Percentiles rank a stretch among this genome's conserved stretches.
These are phyloP conservation scores for Lysiphlebus fabarum DNA, from an alignment of 1,140 invertebrate genomes.

Conservation along the genomic window DNA sequence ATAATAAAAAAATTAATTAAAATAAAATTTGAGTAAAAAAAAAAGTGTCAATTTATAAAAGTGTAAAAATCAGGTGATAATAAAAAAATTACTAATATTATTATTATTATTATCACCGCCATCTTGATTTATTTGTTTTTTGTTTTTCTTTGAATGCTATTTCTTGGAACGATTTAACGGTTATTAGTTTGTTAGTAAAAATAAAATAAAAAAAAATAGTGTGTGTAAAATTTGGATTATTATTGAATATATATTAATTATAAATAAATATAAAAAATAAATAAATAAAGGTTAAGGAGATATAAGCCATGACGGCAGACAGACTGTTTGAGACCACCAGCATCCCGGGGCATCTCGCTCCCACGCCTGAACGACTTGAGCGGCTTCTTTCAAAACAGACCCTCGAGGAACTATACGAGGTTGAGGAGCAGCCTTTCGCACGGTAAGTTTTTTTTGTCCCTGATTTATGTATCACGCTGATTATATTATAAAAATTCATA, in stretches of 20 bases:
- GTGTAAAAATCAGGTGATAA: background rate
- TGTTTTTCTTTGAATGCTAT: background rate
- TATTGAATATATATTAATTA: background rate
- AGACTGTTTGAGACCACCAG: conserved; percentile 51
- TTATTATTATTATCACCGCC: too few species aligned
- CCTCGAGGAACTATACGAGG: conserved; percentile 56
- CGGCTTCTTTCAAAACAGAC: conserved; percentile 54
- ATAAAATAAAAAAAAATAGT: too few species aligned
- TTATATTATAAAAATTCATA: too few species aligned
- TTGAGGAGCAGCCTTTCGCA: conserved; percentile 57
- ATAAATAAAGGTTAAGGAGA: background rate
- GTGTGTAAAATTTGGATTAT: conserved; percentile 15
- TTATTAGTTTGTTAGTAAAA: too few species aligned
- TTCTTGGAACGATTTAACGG: background rate
- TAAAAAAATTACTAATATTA: background rate
- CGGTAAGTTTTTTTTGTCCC: conserved; percentile 41
- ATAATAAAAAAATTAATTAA: conserved; percentile 9
- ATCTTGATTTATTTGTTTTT: background rate
- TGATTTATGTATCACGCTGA: conserved; percentile 7
- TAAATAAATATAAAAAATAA: conserved; percentile 3
- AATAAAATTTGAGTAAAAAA: conserved; percentile 1
- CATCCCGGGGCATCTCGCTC: conserved; percentile 55
- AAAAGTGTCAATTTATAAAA: conserved; percentile 6
- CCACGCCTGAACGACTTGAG: conserved; percentile 53
- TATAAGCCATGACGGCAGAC: conserved; percentile 49